Percentiles rank a stretch among this genome's conserved stretches.
Conservation (phyloP, 2,888 invertebrate species). For the Hesperia comma region DNA sequence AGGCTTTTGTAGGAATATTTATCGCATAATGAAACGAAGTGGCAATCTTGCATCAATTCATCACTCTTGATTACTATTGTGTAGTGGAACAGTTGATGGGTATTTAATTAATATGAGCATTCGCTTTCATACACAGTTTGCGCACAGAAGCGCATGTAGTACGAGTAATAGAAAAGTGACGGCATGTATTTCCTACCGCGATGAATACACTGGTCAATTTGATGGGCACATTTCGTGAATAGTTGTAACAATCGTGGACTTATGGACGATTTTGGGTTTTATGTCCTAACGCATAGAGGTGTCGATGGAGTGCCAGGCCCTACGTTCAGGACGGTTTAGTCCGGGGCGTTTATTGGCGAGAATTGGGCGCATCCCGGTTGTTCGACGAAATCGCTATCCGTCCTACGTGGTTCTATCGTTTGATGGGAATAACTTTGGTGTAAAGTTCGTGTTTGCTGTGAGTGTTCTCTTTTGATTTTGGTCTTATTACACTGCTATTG, state of each 20-base stretch:
- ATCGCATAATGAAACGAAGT: constrained; percentile 11
- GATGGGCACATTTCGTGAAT: constrained; percentile 59
- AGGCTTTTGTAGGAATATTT: constrained; percentile 2
- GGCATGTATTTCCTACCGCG: constrained; percentile 57
- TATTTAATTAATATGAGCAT: constrained; percentile 36
- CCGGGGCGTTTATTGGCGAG: constrained; percentile 80
- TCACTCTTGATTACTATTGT: constrained; percentile 35
- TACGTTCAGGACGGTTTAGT: constrained; percentile 65
- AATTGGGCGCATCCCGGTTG: constrained; percentile 83
- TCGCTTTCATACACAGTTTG: constrained; percentile 28
- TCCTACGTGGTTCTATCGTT: constrained; percentile 72
- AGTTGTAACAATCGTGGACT: constrained; percentile 54
- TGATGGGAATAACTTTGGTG: constrained; percentile 66
- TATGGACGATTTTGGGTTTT: constrained; percentile 66
- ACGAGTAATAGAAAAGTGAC: constrained; percentile 37
- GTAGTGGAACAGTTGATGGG: constrained; percentile 29
- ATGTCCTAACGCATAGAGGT: constrained; percentile 59
- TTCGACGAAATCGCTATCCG: constrained; percentile 78
- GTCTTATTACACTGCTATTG: neutral
- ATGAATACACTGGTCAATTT: constrained; percentile 68
- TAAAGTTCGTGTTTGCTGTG: constrained; percentile 20
- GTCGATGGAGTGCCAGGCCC: constrained; percentile 60
- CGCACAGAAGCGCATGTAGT: constrained; percentile 28
- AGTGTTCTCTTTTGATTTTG: neutral
- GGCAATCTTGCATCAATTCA: constrained; percentile 29